Base-by-base conservation (phyloP, 2,888 invertebrate genomes). In the Anagyrus pseudococci region DNA sequence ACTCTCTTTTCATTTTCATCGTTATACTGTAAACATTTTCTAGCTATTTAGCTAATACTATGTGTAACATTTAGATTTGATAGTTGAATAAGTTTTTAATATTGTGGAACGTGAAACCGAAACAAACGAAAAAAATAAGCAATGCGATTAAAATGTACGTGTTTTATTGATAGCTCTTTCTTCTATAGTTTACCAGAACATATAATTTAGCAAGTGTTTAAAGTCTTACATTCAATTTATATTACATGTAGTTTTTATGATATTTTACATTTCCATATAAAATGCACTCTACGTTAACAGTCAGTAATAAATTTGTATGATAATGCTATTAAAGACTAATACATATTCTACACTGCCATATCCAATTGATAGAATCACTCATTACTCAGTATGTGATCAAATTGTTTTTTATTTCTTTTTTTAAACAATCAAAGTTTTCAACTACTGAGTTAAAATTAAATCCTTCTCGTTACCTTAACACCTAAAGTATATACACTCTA, bases 401-500 rank as follows among this genome's bases (percentile, higher is more conserved):
- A n/a, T n/a, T n/a, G n/a, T n/a, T n/a, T n/a, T n/a, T n/a, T n/a
- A n/a, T n/a, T n/a, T n/a, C n/a, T n/a, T n/a, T n/a, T n/a, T n/a
- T n/a, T n/a, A n/a, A n/a, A n/a, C n/a, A n/a, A n/a, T n/a, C n/a
- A n/a, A n/a, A n/a, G n/a, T n/a, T n/a, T n/a, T n/a, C n/a, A n/a
- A n/a, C n/a, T n/a, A n/a, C n/a, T n/a, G n/a, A n/a, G n/a, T n/a
- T n/a, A n/a, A n/a, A n/a, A n/a, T n/a, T n/a, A n/a, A n/a, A n/a
- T n/a, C n/a, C n/a, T 23, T 17, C 4, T 50, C 48, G 29, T 58
- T 63, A 62, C 50, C 68, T 66, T 69, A 68, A 66, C 22, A 64
- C 60, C 53, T 70, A 67, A 69, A 65, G 62, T 70, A 71, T 71
- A 65, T 71, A 69, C 68, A 70, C 22, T 63, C 49, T 56, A 26